These are phyloP conservation scores for Pseudomyrmex sp. DNA, from an alignment of 1,140 invertebrate genomes.

Conservation along the genomic window DNA sequence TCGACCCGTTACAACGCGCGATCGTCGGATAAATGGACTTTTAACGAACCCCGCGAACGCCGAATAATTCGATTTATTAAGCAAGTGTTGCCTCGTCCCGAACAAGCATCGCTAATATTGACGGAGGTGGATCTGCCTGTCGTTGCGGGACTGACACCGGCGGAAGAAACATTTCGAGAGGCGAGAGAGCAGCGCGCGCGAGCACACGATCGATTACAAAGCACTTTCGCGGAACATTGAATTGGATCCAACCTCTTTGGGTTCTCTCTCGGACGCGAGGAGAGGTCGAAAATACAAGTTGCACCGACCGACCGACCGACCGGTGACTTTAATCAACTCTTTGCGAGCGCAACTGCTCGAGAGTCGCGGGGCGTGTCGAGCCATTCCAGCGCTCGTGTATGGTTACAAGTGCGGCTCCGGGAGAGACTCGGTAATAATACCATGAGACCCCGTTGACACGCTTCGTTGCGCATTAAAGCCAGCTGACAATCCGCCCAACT, in stretches of 20 bases:
- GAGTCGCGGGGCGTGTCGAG: constrained; percentile 67
- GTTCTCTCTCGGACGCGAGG: constrained; percentile 24
- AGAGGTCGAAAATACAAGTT: constrained; percentile 69
- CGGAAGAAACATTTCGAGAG: constrained; percentile 61
- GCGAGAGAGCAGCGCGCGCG: constrained; percentile 15
- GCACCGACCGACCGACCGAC: constrained; percentile 47
- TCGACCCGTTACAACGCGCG: constrained; percentile 47
- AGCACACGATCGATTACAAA: constrained; percentile 69
- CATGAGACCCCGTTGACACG: constrained; percentile 70
- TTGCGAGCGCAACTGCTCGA: constrained; percentile 66
- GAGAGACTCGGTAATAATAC: constrained; percentile 70
- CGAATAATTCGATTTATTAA: constrained; percentile 71
- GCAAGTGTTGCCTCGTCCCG: constrained; percentile 49
- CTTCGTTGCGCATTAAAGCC: constrained; percentile 67
- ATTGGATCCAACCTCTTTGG: constrained; percentile 63
- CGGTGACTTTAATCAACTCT: constrained; percentile 73
- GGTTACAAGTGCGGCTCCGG: constrained; percentile 29
- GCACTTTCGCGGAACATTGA: constrained; percentile 69
- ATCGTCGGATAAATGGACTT: constrained; percentile 66
- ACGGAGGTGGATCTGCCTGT: constrained; percentile 58
- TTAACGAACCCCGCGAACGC: constrained; percentile 67
- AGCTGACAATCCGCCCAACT: constrained; percentile 47
- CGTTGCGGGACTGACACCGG: constrained; percentile 45
- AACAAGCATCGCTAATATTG: constrained; percentile 61
- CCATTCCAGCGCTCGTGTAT: constrained; percentile 38